Conservation (phyloP, 2,113 vertebrate genomes). For the Ctenomys sociabilis region DNA sequence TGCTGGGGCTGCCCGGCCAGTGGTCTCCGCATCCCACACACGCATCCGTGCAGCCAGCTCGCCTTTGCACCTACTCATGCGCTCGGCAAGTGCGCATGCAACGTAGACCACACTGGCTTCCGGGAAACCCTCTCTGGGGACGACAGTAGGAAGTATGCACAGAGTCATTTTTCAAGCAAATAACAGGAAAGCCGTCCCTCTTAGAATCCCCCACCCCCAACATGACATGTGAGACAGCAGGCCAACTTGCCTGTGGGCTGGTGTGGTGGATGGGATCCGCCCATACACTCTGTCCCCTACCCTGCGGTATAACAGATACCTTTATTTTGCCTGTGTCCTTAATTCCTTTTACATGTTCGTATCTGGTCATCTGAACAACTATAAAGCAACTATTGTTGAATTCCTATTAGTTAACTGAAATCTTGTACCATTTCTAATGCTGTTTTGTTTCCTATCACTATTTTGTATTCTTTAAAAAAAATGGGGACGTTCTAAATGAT, state of each 20-base stretch:
- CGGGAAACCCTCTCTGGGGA: not conserved
- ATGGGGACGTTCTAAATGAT: not conserved
- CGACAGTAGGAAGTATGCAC: not conserved
- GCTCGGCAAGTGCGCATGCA: no score
- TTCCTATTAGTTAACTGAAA: no score
- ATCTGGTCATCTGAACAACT: no score
- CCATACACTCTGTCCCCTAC: not conserved
- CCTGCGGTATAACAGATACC: not conserved
- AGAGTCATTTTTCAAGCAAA: not conserved
- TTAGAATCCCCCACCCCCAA: not conserved
- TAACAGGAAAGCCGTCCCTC: not conserved
- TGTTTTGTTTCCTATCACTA: no score
- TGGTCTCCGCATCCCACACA: no score
- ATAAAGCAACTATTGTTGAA: no score
- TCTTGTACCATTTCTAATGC: no score
- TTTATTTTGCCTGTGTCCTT: not conserved
- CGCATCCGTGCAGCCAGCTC: no score
- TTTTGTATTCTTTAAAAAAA: not conserved
- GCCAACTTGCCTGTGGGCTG: not conserved
- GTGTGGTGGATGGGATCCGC: not conserved
- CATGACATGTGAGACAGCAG: not conserved
- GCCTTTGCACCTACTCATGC: not conserved
- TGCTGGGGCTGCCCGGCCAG: accelerated
- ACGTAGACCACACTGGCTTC: not conserved
- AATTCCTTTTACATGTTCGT: not conserved